phyloP scores from a whole-genome alignment of 37 sponge, comb jelly and placozoan species.

The Oscarella lobularis region DNA sequence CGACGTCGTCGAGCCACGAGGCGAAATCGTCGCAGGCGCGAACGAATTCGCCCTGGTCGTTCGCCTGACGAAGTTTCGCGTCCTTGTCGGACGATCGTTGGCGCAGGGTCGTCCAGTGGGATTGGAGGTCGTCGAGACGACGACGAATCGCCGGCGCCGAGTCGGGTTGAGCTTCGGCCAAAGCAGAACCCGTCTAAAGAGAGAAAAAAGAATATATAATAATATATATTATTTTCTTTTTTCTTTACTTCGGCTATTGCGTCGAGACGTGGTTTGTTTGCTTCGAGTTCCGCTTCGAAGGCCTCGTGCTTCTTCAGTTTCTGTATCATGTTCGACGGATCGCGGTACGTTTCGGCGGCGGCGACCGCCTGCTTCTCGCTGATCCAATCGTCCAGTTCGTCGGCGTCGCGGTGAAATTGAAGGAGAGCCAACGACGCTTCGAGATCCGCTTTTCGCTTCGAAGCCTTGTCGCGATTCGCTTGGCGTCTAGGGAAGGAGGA shows the following conservation, averaged over 20 bases:
- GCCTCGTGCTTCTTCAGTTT: conserved; percentile 87
- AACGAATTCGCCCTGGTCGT: background rate
- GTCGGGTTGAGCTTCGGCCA: background rate
- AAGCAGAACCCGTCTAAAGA: background rate
- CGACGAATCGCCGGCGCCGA: background rate
- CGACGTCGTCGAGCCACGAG: conserved; percentile 64
- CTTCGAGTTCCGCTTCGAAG: conserved; percentile 77
- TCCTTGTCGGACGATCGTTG: conserved; percentile 6
- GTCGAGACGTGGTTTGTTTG: conserved; percentile 68
- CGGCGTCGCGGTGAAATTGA: conserved; percentile 59
- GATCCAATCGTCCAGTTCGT: conserved; percentile 73
- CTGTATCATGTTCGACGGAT: conserved; percentile 67
- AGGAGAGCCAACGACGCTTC: background rate
- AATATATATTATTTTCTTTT: background rate
- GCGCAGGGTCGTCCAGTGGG: conserved; percentile 43
- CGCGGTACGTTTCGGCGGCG: conserved; percentile 62
- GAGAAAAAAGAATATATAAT: background rate
- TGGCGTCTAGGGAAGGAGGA: no score
- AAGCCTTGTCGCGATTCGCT: no score
- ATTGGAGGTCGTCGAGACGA: conserved; percentile 24
- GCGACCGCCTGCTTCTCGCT: conserved; percentile 53
- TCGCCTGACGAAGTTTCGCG: background rate
- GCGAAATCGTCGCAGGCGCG: conserved; percentile 66
- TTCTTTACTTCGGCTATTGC: conserved; percentile 35
- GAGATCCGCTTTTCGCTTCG: background rate